phyloP scores from a whole-genome alignment of 2,797 vertebrate species.

The Chaenodraco wilsoni region DNA sequence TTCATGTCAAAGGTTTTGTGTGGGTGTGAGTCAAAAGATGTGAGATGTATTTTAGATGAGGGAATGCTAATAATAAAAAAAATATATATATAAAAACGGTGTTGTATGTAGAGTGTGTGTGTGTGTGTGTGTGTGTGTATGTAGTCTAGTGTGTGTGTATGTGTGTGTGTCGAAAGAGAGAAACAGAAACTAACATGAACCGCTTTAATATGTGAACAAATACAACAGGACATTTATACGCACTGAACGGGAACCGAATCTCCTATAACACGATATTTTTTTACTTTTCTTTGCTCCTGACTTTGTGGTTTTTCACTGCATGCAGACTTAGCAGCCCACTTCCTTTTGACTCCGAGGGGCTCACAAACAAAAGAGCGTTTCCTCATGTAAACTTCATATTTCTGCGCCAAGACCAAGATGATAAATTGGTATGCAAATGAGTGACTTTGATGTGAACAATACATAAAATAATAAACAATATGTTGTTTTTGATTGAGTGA shows the following conservation, averaged over 20 bases:
- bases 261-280: background rate
- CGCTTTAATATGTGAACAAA: background rate
- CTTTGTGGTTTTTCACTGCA: conserved; percentile 39
- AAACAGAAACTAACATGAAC: background rate
- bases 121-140: no score
- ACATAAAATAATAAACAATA: conserved; percentile 4
- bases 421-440: conserved; percentile 44
- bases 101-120: background rate
- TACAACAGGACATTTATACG: conserved; percentile 9
- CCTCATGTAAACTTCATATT: conserved; percentile 26
- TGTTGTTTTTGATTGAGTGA: conserved; percentile 25
- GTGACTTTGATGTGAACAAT: conserved; percentile 19
- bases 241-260: conserved; percentile 28
- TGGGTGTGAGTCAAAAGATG: conserved; percentile 39
- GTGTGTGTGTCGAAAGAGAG: conserved; percentile 9
- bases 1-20: conserved; percentile 30
- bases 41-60: conserved; percentile 59
- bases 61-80: conserved; percentile 60
- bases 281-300: conserved; percentile 9
- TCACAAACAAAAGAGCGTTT: conserved; percentile 16
- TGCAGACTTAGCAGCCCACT: conserved; percentile 52
- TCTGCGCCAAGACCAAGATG: conserved; percentile 41
- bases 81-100: conserved; percentile 4
- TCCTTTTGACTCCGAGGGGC: conserved; percentile 50
- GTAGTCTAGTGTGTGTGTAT: no score